Evolutionary conservation across 2,113 vertebrate species (phyloP).

Genomic region (Colius striatus): DNA sequence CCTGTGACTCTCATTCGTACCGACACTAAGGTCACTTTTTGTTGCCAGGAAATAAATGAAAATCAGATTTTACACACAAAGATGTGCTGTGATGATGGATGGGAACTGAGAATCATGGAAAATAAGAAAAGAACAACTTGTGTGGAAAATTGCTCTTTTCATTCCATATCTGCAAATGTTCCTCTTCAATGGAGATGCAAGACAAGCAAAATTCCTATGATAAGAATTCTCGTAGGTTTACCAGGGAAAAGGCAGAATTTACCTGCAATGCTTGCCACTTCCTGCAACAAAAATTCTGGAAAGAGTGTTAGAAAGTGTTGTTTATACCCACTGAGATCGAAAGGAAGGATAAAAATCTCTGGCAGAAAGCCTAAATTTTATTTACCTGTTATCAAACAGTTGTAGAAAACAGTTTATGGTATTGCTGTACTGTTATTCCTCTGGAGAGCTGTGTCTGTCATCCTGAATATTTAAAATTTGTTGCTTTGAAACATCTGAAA

Average conservation of each 20-base stretch:
- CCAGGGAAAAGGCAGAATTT: background rate
- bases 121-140: background rate
- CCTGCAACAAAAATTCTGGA: background rate
- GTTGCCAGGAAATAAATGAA: background rate
- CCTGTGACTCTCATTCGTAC: background rate
- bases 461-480: background rate
- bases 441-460: background rate
- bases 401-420: background rate
- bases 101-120: background rate
- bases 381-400: background rate
- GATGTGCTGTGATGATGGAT: background rate
- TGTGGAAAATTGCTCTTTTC: conserved; percentile 11
- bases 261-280: background rate
- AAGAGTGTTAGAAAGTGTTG: background rate
- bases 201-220: background rate
- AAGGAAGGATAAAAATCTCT: background rate
- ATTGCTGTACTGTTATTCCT: background rate
- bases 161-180: background rate
- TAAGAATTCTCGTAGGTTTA: background rate
- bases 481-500: background rate
- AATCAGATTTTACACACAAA: background rate
- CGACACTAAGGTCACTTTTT: background rate
- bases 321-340: background rate
- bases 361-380: background rate
- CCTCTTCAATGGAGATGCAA: background rate